Percentiles rank a stretch among this genome's conserved stretches.
These are phyloP conservation scores for Bombus picipes DNA, from an alignment of 1,140 invertebrate genomes.

Conservation along the genomic window DNA sequence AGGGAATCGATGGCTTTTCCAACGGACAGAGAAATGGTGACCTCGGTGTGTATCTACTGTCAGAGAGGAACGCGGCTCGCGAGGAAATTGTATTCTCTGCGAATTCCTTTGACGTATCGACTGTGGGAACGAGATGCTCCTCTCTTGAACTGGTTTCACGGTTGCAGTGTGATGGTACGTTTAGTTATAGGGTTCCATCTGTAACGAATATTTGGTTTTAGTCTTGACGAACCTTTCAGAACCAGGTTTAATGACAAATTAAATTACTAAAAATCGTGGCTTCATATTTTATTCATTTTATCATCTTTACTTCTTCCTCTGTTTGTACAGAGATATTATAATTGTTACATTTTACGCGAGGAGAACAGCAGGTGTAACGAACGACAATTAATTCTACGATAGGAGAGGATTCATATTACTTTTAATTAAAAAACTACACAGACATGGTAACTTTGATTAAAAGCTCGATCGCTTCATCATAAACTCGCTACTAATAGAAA, in stretches of 20 bases:
- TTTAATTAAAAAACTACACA: not conserved
- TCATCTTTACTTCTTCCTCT: too few species aligned
- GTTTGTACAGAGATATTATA: too few species aligned
- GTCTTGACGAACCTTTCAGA: not conserved
- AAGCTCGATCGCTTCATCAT: not conserved
- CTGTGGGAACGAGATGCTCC: not conserved
- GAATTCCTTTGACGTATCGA: conserved; percentile 34
- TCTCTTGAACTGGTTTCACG: not conserved
- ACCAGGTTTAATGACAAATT: too few species aligned
- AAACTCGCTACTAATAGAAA: not conserved
- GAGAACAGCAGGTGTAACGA: too few species aligned
- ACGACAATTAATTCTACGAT: too few species aligned
- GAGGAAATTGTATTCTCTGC: conserved; percentile 30
- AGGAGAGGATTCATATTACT: too few species aligned
- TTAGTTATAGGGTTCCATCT: not conserved
- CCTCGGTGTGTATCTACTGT: not conserved
- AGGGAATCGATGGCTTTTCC: conserved; percentile 31
- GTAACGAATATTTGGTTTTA: not conserved
- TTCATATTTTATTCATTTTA: too few species aligned
- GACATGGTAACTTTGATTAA: not conserved
- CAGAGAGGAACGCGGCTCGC: not conserved
- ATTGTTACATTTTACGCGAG: too few species aligned
- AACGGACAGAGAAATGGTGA: conserved; percentile 24
- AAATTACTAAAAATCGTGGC: too few species aligned
- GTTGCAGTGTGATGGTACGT: not conserved